Base-by-base conservation (phyloP, 2,797 vertebrate species). In the Sciaenops ocellatus region DNA sequence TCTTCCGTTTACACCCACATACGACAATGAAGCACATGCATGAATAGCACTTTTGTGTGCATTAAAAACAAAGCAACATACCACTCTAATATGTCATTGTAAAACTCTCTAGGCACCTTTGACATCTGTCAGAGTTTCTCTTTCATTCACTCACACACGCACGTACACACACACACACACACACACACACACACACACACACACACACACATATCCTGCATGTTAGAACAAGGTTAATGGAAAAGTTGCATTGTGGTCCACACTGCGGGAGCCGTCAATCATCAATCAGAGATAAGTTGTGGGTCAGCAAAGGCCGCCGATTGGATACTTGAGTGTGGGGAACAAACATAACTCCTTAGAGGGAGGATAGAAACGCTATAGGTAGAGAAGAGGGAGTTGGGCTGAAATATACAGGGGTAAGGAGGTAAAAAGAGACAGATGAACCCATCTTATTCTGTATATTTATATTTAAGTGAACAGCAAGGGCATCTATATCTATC, bases 191-290 rank as follows among this genome's bases (percentile, higher is more conserved):
- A 76, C 46, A n/a, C 52, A 69, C 42, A 63, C 12, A 34, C 34
- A 41, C 48, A 46, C 26, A 59, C 44, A 52, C 10, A 57, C 60
- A 67, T 7, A 3, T 59, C 3, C 44, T 4, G 18, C 68, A 20
- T 71, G 74, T 70, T 75, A 78, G 73, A 87, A 85, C 61, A 89
- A 90, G 86, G 87, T 91, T 92, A 89, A 93, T 94, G 83, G 84
- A 90, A 92, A 85, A 88, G 83, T 68, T 89, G 80, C 70, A 30
- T 68, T 73, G 77, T 67, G 64, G 74, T 69, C 64, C 18, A 70
- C 26, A 34, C 66, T 73, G 78, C 16, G 0, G 70, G 64, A 59
- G 79, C 79, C 10, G 76, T 88, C 88, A 74, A 69, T 87, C 85
- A 76, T 88, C 79, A 81, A 54, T 85, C 82, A 86, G 78, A 84